Percentiles rank a stretch among this genome's conserved stretches.
Evolutionary conservation across 2,888 invertebrate species (phyloP).

Genomic region (Drosophila eohydei): DNA sequence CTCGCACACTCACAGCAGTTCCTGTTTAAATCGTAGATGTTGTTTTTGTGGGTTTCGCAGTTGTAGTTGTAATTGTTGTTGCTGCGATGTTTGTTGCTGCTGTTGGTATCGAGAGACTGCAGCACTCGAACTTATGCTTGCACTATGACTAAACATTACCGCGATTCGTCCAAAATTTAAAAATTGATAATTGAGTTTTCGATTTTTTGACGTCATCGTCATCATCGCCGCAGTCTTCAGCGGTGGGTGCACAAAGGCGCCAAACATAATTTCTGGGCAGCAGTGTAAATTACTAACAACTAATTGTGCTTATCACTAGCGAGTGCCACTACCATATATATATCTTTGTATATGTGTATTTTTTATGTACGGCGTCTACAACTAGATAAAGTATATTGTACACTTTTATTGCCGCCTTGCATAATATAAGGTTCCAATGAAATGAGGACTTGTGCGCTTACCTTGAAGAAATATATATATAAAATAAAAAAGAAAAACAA

Average conservation of each 20-base stretch:
- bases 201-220: constrained; percentile 28
- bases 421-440: constrained; percentile 54
- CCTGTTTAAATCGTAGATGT: constrained; percentile 36
- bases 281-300: constrained; percentile 31
- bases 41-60: constrained; percentile 23
- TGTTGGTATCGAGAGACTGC: constrained; percentile 26
- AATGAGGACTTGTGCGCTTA: constrained; percentile 56
- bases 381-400: constrained; percentile 28
- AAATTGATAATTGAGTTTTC: constrained; percentile 40
- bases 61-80: constrained; percentile 9
- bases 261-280: constrained; percentile 45
- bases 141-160: constrained; percentile 28
- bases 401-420: constrained; percentile 46
- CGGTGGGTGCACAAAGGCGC: constrained; percentile 51
- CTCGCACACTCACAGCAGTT: constrained; percentile 69
- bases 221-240: constrained; percentile 32
- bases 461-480: constrained; percentile 58
- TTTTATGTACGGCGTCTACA: constrained; percentile 18
- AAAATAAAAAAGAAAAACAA: constrained; percentile 18
- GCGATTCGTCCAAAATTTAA: constrained; percentile 33
- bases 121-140: constrained; percentile 19
- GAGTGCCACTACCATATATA: constrained; percentile 13
- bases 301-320: constrained; percentile 48
- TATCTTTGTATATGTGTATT: background rate
- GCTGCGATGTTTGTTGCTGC: constrained; percentile 16